A percentile compares a stretch with the other conserved stretches of the same genome.
These are phyloP conservation scores for Agrotis segetum DNA, from an alignment of 2,888 invertebrate species.

Conservation along the genomic window DNA sequence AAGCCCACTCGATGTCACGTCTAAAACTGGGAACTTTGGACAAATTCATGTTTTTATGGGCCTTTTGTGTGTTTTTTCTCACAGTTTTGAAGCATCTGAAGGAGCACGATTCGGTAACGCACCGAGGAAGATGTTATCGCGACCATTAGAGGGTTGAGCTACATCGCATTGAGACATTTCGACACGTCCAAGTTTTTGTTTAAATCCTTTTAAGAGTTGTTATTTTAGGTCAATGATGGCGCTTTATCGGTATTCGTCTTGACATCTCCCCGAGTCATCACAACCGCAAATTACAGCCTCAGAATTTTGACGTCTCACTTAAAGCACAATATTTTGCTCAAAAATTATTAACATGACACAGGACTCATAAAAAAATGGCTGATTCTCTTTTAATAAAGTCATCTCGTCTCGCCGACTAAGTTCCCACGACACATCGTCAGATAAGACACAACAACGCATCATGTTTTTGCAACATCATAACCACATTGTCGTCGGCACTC, in stretches of 20 bases:
- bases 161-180: slow-evolving; percentile 85
- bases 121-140: slow-evolving; percentile 87
- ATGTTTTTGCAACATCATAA: slow-evolving; percentile 88
- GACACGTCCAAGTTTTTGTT: slow-evolving; percentile 84
- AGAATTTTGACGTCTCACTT: slow-evolving; percentile 62
- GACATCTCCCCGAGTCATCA: slow-evolving; percentile 52
- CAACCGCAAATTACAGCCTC: slow-evolving; percentile 65
- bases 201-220: slow-evolving; percentile 76
- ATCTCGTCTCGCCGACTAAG: slow-evolving; percentile 70
- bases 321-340: slow-evolving; percentile 45
- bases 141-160: slow-evolving; percentile 85
- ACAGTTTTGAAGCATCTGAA: slow-evolving; percentile 87
- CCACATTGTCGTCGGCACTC: slow-evolving; percentile 80
- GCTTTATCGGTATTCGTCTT: slow-evolving; percentile 68
- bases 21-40: slow-evolving; percentile 82
- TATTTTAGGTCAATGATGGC: slow-evolving; percentile 81
- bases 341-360: slow-evolving; percentile 57
- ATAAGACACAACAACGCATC: slow-evolving; percentile 78
- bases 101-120: slow-evolving; percentile 89
- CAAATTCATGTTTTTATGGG: slow-evolving; percentile 87
- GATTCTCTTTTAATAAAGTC: slow-evolving; percentile 74
- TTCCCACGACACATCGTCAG: slow-evolving; percentile 84
- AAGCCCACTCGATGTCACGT: slow-evolving; percentile 88
- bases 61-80: slow-evolving; percentile 90
- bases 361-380: slow-evolving; percentile 58